Evolutionary conservation across 2,888 invertebrate genomes (phyloP).

Genomic region (Apotomis betuletana): DNA sequence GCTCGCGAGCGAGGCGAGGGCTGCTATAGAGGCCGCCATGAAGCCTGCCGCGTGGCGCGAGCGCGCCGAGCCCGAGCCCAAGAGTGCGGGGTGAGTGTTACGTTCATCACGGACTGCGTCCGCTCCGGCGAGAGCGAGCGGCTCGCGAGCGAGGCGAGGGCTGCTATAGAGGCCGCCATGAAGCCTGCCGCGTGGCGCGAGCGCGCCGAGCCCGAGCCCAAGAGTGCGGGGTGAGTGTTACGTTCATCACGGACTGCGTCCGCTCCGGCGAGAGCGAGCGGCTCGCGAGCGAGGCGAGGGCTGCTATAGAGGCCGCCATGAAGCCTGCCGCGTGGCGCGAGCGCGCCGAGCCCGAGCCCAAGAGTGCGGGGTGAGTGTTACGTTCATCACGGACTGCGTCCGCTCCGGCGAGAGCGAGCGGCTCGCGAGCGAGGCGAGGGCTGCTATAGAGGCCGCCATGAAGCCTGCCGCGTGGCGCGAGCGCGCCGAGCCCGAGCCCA

Average conservation of each 20-base stretch:
- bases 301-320: slow-evolving; percentile 84
- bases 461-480: slow-evolving; percentile 88
- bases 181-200: slow-evolving; percentile 88
- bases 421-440: slow-evolving; percentile 59
- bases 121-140: slow-evolving; percentile 93
- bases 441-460: slow-evolving; percentile 84
- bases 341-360: slow-evolving; percentile 81
- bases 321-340: slow-evolving; percentile 88
- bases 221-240: slow-evolving; percentile 25
- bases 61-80: slow-evolving; percentile 81
- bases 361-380: slow-evolving; percentile 25
- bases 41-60: slow-evolving; percentile 88
- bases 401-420: slow-evolving; percentile 93
- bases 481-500: slow-evolving; percentile 81
- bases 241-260: slow-evolving; percentile 93
- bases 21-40: slow-evolving; percentile 84
- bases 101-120: slow-evolving; percentile 93
- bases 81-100: slow-evolving; percentile 25
- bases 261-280: slow-evolving; percentile 93
- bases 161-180: slow-evolving; percentile 84
- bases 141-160: slow-evolving; percentile 59
- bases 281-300: slow-evolving; percentile 59
- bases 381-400: slow-evolving; percentile 93
- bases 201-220: slow-evolving; percentile 81
- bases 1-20: slow-evolving; percentile 59